Conservation (phyloP, 2,797 vertebrate species). For the Mallotus villosus region DNA sequence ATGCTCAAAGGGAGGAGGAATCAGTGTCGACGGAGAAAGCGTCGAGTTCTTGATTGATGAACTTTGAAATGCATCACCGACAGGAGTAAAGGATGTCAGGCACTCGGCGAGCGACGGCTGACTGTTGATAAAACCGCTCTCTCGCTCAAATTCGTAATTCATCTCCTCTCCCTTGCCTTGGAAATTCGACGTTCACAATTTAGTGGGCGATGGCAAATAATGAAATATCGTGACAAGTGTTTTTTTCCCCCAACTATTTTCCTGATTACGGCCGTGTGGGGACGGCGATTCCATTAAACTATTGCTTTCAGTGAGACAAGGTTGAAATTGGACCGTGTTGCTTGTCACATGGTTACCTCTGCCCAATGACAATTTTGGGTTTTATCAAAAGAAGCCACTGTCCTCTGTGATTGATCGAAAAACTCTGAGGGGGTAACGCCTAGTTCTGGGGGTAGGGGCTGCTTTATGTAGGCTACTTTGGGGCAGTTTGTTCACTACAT, state of each 20-base stretch:
- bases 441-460: slow-evolving; percentile 87
- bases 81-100: slow-evolving; percentile 99
- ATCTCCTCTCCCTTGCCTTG: slow-evolving; percentile 83
- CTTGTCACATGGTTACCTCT: slow-evolving; percentile 99
- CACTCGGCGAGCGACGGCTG: slow-evolving; percentile 99
- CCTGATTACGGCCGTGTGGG: slow-evolving; percentile 93
- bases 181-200: slow-evolving; percentile 80
- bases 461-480: slow-evolving; percentile 91
- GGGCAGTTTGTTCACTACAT: slow-evolving; percentile 58
- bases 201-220: slow-evolving; percentile 77
- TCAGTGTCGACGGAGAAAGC: slow-evolving; percentile 96
- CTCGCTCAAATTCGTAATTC: slow-evolving; percentile 99
- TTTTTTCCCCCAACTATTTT: slow-evolving; percentile 85
- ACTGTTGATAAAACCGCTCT: slow-evolving; percentile 99
- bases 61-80: slow-evolving; percentile 99
- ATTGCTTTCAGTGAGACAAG: slow-evolving; percentile 97
- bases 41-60: slow-evolving; percentile 99
- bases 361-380: slow-evolving; percentile 99
- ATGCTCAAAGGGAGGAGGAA: slow-evolving; percentile 98
- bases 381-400: slow-evolving; percentile 99
- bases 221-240: slow-evolving; percentile 85
- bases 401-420: slow-evolving; percentile 99
- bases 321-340: slow-evolving; percentile 98
- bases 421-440: slow-evolving; percentile 93
- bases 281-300: slow-evolving; percentile 96